phyloP scores from a whole-genome alignment of 2,113 vertebrate genomes.

The Tetrax tetrax region DNA sequence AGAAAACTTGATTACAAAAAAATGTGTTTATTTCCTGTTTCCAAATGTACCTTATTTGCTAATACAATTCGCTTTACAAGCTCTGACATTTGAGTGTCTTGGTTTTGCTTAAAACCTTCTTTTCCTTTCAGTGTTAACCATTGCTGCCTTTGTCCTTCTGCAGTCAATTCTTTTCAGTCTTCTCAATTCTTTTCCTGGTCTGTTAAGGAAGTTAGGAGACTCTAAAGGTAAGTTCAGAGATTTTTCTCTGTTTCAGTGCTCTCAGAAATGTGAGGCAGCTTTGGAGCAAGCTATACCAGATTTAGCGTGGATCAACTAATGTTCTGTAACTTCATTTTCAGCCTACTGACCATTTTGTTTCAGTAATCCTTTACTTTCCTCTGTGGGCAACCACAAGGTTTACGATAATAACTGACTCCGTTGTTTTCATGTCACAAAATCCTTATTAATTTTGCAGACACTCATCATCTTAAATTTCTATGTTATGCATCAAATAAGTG shows the following conservation, averaged over 20 bases:
- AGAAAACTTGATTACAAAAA: conserved; percentile 7
- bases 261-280: neutral
- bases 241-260: neutral
- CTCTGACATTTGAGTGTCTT: neutral
- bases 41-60: neutral
- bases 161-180: neutral
- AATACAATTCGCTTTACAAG: neutral
- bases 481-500: neutral
- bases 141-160: neutral
- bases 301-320: neutral
- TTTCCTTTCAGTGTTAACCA: neutral
- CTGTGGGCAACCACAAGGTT: neutral
- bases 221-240: neutral
- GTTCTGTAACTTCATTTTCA: neutral
- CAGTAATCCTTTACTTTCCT: neutral
- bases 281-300: neutral
- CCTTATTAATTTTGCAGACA: neutral
- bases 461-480: neutral
- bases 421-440: neutral
- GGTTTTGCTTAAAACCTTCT: neutral
- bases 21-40: neutral
- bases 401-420: neutral
- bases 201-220: neutral
- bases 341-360: neutral
- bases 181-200: neutral